Base-by-base conservation (phyloP, 1,140 invertebrate genomes). In the Ostrea edulis region DNA sequence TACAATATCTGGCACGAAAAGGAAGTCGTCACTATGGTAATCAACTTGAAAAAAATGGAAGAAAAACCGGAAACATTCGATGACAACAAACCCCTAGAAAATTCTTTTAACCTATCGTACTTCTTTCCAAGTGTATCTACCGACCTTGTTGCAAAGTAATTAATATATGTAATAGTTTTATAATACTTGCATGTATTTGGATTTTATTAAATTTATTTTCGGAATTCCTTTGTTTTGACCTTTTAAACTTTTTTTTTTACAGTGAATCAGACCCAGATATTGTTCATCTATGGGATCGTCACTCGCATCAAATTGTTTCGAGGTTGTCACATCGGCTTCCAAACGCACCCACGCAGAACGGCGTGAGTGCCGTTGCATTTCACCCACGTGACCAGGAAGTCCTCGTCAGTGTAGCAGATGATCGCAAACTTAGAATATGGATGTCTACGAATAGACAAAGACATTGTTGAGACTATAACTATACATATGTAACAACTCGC, bases 351-450 rank as follows among this genome's bases (percentile, higher is more conserved):
- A 44, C 12, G 44, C 29, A 85, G 5, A 62, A 14, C 58, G 83
- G 83, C 17, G 83, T 85, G n/a, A 87, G 77, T 82, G 77, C 71
- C n/a, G 86, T 87, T 51, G 86, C 77, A 8, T 87, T 87, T 25
- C 29, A 87, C 54, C 86, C 86, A 82, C 29, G 53, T 29, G 86
- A 87, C 52, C 53, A 29, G 22, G 86, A 87, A 62, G 53, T 81
- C 29, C 29, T 87, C 17, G 71, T 55, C n/a, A 87, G 62, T 9
- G 86, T 87, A 8, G 71, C 86, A 54, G 86, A 87, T 35, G 86
- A 87, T 44, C 14, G 9, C 51, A 81, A 58, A 29, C 51, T 87
- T 25, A 81, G 51, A 22, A 58, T 87, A 17, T 87, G 86, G 86
- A 71, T 8, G 77, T 82, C 86, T 35, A 3, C 3, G 5, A 77